These are phyloP conservation scores for Protomyctophum bolini DNA, from an alignment of 2,113 vertebrate species.

Conservation along the genomic window DNA sequence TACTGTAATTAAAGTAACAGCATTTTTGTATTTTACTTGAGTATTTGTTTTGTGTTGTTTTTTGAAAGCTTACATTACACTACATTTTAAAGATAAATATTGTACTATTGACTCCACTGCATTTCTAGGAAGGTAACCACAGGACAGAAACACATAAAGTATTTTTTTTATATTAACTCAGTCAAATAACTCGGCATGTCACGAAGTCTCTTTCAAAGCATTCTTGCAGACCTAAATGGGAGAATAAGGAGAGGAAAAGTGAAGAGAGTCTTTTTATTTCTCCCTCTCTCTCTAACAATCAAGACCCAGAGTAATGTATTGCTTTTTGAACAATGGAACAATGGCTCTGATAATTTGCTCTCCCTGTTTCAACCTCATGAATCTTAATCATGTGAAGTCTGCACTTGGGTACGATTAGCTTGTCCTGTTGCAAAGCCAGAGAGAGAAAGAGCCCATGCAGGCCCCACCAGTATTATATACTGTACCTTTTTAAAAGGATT, in stretches of 20 bases:
- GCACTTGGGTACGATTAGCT: slow-evolving; percentile 8
- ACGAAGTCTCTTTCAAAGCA: background rate
- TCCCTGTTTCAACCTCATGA: slow-evolving; percentile 32
- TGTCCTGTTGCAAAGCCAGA: background rate
- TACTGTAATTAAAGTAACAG: too few species aligned
- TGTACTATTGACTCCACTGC: too few species aligned
- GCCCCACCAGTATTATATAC: background rate
- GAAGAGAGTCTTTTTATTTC: background rate
- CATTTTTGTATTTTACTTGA: too few species aligned
- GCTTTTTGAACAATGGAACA: slow-evolving; percentile 12
- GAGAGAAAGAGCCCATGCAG: background rate
- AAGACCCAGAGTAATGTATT: background rate
- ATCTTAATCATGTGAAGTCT: slow-evolving; percentile 29
- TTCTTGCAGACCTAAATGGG: background rate
- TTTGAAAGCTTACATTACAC: too few species aligned
- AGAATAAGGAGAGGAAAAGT: background rate
- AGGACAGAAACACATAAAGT: too few species aligned
- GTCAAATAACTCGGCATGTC: too few species aligned
- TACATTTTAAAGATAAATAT: too few species aligned
- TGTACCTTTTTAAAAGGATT: background rate
- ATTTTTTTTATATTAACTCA: too few species aligned
- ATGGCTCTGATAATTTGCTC: slow-evolving; percentile 26
- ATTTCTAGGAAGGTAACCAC: too few species aligned
- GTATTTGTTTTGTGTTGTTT: too few species aligned
- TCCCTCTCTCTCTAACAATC: background rate